Conservation (phyloP, 37 sponge, comb jelly and placozoan genomes). For the Geodia barretti region DNA sequence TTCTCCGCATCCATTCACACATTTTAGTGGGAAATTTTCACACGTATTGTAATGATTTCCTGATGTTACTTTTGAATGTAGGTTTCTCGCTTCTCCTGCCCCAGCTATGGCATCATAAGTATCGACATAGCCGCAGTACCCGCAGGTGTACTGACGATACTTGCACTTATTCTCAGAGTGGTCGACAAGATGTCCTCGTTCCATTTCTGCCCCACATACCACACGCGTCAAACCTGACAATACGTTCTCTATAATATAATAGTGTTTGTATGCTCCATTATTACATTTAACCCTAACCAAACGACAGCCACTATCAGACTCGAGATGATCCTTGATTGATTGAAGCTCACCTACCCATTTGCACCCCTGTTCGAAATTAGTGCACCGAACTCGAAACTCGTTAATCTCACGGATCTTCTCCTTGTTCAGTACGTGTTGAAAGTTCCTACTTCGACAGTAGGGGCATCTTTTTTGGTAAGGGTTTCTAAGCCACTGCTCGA, state of each 20-base stretch:
- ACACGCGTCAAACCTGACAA: too few species aligned
- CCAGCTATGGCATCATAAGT: too few species aligned
- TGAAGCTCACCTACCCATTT: slow-evolving; percentile 7
- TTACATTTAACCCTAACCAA: background rate
- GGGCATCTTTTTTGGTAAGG: background rate
- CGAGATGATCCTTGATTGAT: background rate
- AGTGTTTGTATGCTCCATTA: too few species aligned
- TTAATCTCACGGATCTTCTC: slow-evolving; percentile 3
- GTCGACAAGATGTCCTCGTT: background rate
- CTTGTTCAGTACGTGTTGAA: slow-evolving; percentile 6
- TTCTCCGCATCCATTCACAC: slow-evolving; percentile 5
- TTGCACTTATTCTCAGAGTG: background rate
- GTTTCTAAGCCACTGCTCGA: background rate
- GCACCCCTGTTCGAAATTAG: slow-evolving; percentile 8
- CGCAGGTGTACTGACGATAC: background rate
- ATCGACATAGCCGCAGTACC: background rate
- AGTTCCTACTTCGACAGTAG: background rate
- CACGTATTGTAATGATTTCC: background rate
- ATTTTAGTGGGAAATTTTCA: background rate
- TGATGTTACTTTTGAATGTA: too few species aligned
- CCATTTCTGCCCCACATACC: background rate
- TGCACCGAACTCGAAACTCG: slow-evolving; percentile 4
- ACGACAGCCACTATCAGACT: slow-evolving; percentile 7
- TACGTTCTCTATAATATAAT: too few species aligned
- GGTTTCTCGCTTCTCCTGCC: background rate